Evolutionary conservation across 2,888 invertebrate genomes (phyloP).

Genomic region (Ischnus inquisitorius): DNA sequence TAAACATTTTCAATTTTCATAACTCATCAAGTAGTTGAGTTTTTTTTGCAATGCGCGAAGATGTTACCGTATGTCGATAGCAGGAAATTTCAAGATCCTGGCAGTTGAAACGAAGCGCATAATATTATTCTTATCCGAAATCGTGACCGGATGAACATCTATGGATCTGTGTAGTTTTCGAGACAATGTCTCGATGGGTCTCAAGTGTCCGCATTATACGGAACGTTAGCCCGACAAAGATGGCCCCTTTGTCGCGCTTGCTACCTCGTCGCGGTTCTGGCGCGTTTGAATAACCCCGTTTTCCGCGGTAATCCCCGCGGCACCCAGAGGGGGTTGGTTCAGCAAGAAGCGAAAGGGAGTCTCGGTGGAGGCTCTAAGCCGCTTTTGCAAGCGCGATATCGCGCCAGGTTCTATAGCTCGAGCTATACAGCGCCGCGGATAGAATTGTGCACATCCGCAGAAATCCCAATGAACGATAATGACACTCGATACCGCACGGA

Average conservation of each 20-base stretch:
- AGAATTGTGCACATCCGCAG: constrained; percentile 32
- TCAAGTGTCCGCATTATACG: constrained; percentile 55
- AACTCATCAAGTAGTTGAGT: neutral
- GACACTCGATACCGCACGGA: constrained; percentile 53
- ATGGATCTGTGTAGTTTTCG: constrained; percentile 36
- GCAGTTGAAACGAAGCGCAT: constrained; percentile 14
- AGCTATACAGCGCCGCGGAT: neutral
- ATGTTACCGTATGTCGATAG: neutral
- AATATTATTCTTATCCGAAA: constrained; percentile 58
- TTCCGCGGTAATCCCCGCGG: constrained; percentile 65
- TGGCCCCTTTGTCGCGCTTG: constrained; percentile 31
- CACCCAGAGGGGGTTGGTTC: constrained; percentile 45
- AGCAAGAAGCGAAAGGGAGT: constrained; percentile 44
- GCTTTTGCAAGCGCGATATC: constrained; percentile 58
- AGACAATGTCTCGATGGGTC: constrained; percentile 52
- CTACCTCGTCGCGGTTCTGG: constrained; percentile 22
- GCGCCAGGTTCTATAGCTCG: constrained; percentile 2
- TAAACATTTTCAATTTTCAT: no score
- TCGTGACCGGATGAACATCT: constrained; percentile 17
- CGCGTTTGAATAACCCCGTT: constrained; percentile 58
- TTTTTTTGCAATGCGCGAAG: neutral
- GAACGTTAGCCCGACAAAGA: constrained; percentile 52
- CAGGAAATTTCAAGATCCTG: neutral
- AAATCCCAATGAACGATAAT: constrained; percentile 65
- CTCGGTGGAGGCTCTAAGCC: constrained; percentile 54